Evolutionary conservation across 92 coral and sea anemone genomes (phyloP).

Genomic region (Montipora capitata): DNA sequence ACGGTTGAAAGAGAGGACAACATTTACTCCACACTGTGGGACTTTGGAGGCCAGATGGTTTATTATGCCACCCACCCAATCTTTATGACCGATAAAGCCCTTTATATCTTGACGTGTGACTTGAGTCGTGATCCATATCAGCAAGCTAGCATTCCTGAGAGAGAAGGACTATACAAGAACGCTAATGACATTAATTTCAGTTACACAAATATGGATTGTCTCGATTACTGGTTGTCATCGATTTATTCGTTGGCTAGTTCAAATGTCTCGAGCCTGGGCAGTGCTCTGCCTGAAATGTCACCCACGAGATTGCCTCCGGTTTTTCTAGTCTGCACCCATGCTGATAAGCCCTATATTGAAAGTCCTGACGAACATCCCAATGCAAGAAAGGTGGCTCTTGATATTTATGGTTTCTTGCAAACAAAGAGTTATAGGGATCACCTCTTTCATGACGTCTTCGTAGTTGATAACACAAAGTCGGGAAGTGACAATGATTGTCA

Average conservation of each 20-base stretch:
- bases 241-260: background rate
- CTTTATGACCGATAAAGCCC: background rate
- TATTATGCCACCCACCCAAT: background rate
- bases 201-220: background rate
- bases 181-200: background rate
- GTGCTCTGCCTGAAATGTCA: background rate
- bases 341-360: background rate
- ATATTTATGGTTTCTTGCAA: background rate
- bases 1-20: background rate
- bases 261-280: background rate
- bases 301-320: background rate
- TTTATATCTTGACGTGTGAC: background rate
- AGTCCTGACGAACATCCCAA: background rate
- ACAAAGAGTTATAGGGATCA: background rate
- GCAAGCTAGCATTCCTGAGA: background rate
- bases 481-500: background rate
- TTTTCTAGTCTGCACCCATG: too few species aligned
- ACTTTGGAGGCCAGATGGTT: background rate
- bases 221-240: background rate
- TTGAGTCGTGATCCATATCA: background rate
- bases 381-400: background rate
- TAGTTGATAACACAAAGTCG: background rate
- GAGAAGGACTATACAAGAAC: background rate
- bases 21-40: background rate
- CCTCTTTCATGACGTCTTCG: background rate